Evolutionary conservation across 35 echinoderm and acorn worm genomes (phyloP), one percentile per base, ranked within the genome.

Genomic region (Heliocidaris erythrogramma): DNA sequence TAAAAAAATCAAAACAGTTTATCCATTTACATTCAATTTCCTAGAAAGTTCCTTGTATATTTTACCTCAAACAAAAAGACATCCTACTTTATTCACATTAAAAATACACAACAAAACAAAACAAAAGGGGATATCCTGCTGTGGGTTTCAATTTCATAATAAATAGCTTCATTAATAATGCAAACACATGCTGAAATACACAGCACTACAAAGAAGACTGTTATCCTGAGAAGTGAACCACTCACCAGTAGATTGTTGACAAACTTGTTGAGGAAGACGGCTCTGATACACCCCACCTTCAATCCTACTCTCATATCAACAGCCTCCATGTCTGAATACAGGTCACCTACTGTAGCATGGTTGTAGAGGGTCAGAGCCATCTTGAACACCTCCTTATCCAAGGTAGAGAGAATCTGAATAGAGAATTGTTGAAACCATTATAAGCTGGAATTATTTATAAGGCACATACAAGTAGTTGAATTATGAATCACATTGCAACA

Each of bases 261-360:
- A 96, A 99, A 99, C 88, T 99, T 99, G 85, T 99, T 99, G 47
- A 99, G 95, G 96, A 99, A 99, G 17, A 99, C 96, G 16, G 96
- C 96, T 21, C 96, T 92, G 48, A 99, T 94, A 48, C 98, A 84
- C 32, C 98, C 97, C 14, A 99, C 93, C 48, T 88, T 96, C 18
- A 99, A 93, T 17, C 95, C 97, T 8, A 99, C 94, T 60, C 97
- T 96, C 90, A 97, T 97, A 60, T 99, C 98, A 2, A 99, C 98
- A 48, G 96, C 95, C 5, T 96, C 92, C 98, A 99, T 99, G 86
- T 99, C 97, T 65, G 97, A 97, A 88, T 99, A 99, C 49, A 96
- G 59, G 9, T 95, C 85, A 29, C 95, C 98, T 71, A 96, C 97
- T 61, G 98, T 99, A 16, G 98, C 97, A 50, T 96, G 90, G 89